Evolutionary conservation across 2,888 invertebrate genomes (phyloP).

Genomic region (Caradrina clavipalpis): DNA sequence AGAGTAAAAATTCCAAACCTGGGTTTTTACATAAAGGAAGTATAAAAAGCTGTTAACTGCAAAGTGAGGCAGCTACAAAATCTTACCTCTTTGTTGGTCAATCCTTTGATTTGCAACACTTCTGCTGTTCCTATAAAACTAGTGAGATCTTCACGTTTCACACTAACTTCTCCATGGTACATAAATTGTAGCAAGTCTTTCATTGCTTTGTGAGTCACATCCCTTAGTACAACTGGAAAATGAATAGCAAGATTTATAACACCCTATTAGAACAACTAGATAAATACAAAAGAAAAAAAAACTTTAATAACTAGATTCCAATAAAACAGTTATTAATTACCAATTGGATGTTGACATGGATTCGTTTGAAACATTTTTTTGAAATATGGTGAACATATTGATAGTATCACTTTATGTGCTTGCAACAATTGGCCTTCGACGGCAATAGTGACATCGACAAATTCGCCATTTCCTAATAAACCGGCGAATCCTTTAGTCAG

Average conservation of each 20-base stretch:
- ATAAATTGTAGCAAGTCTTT: conserved; percentile 94
- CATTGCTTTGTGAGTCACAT: conserved; percentile 93
- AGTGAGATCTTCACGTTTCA: conserved; percentile 93
- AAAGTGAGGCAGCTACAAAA: not conserved
- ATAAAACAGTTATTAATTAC: conserved; percentile 71
- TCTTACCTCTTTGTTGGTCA: conserved; percentile 91
- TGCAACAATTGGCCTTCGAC: conserved; percentile 92
- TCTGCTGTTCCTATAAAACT: conserved; percentile 94
- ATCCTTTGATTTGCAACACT: conserved; percentile 93
- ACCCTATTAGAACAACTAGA: not conserved
- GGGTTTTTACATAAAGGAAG: too few species aligned
- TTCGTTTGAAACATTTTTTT: conserved; percentile 93
- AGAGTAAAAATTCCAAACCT: too few species aligned
- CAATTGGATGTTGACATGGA: conserved; percentile 93
- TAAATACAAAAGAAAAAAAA: not conserved
- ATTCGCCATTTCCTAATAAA: conserved; percentile 90
- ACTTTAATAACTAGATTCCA: conserved; percentile 24
- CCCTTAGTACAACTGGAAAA: conserved; percentile 92
- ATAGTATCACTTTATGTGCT: conserved; percentile 93
- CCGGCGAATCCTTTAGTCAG: conserved; percentile 92
- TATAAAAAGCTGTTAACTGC: too few species aligned
- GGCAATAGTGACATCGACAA: conserved; percentile 92
- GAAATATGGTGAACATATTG: conserved; percentile 94
- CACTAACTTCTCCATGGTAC: conserved; percentile 95
- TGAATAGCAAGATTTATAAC: conserved; percentile 15